These are phyloP conservation scores for Eurosta solidaginis DNA, from an alignment of 1,140 invertebrate genomes.

Conservation along the genomic window DNA sequence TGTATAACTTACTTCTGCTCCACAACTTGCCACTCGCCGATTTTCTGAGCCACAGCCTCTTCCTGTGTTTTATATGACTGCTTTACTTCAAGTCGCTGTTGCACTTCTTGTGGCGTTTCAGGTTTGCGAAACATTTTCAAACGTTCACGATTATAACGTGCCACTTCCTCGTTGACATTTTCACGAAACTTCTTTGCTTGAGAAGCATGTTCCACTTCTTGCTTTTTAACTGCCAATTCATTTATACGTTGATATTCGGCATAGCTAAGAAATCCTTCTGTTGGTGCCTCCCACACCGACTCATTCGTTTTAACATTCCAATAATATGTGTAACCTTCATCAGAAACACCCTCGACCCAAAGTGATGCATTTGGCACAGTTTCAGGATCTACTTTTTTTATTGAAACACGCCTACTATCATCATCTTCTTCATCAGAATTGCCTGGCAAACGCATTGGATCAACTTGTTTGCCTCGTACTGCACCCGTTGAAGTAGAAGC, in stretches of 20 bases:
- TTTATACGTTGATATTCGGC: constrained; percentile 68
- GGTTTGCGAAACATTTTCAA: constrained; percentile 42
- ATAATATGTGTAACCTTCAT: constrained; percentile 76
- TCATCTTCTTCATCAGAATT: constrained; percentile 58
- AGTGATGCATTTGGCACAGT: constrained; percentile 55
- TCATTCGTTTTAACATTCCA: constrained; percentile 78
- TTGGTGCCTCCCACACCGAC: constrained; percentile 69
- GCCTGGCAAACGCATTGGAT: constrained; percentile 52
- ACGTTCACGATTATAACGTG: constrained; percentile 60
- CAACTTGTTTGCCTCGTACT: constrained; percentile 42
- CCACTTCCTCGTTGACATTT: constrained; percentile 55
- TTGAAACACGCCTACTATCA: constrained; percentile 49
- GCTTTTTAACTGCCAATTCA: constrained; percentile 61
- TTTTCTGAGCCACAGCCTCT: constrained; percentile 65
- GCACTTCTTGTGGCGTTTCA: constrained; percentile 49
- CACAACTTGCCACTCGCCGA: constrained; percentile 70
- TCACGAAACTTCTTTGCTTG: constrained; percentile 48
- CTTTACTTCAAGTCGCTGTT: constrained; percentile 60
- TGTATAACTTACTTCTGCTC: constrained; percentile 61
- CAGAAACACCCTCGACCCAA: constrained; percentile 71
- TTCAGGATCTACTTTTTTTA: constrained; percentile 53
- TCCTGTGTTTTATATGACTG: constrained; percentile 60
- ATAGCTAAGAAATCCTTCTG: constrained; percentile 68
- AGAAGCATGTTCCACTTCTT: constrained; percentile 59
- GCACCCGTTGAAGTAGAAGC: not conserved